Evolutionary conservation across 1,140 invertebrate species (phyloP), one percentile per base, ranked within the genome.

Genomic region (Brachionus sp.): DNA sequence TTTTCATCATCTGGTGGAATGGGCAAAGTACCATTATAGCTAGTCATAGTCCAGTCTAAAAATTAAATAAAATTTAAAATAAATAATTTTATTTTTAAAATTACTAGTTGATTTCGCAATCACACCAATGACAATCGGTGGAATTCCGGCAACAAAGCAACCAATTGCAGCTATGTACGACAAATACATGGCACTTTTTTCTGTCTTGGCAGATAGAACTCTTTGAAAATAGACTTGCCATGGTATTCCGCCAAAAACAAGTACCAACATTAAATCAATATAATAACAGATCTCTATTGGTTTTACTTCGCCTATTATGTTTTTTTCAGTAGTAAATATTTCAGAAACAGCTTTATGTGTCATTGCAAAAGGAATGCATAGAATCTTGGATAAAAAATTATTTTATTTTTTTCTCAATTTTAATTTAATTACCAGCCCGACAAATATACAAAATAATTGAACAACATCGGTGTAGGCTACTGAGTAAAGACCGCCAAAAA

Each of bases 181-280:
- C 70, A 99, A 90, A 23, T 97, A 87, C 90, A 98, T 95, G 6
- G 97, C 97, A 83, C 95, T 92, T 0, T 92, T 92, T 0, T 96
- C 95, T 1, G 95, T 95, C 90, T 96, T 96, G 84, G 95, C 95
- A 44, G 96, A 98, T 77, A 99, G 89, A 0, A 99, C 97, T 53
- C 97, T 90, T 90, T 99, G 97, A 89, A 98, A 98, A 87, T 98
- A 98, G 3, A 98, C 93, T 92, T 97, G 95, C 97, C 97, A 99
- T 0, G 97, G 97, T 86, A 99, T 98, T 29, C 97, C 97, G 7
- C 97, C 97, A 86, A 98, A 97, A 57, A 98, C 91, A 7, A 98
- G 91, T 66, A 99, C 90, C 77, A 99, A 90, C 25, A 94, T 95
- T 84, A 94, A 93, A 90, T 99, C 97, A 23, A 96, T 86, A 88